Evolutionary conservation across 1,140 invertebrate species (phyloP).

Genomic region (Orius insidiosus): DNA sequence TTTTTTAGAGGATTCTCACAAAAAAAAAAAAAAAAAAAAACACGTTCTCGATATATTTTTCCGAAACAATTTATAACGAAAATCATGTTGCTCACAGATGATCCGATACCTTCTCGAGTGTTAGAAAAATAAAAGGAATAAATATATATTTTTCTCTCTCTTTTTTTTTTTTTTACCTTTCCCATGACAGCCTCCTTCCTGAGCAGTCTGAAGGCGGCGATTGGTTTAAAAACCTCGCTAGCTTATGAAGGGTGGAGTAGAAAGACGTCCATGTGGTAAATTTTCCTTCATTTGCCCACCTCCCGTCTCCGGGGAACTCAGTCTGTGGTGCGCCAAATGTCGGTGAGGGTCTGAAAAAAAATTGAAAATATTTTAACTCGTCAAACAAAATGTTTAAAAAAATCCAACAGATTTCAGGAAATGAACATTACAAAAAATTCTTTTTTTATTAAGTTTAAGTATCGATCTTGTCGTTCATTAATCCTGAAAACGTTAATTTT

Average conservation of each 20-base stretch:
- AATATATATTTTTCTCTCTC: neutral
- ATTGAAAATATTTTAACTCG: constrained; percentile 4
- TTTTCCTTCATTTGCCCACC: constrained; percentile 9
- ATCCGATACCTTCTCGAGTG: no score
- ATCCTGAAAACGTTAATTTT: no score
- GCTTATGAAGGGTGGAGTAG: constrained; percentile 38
- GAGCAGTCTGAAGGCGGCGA: constrained; percentile 23
- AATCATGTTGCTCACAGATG: no score
- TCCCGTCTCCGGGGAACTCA: constrained; percentile 20
- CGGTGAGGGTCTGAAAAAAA: constrained; percentile 18
- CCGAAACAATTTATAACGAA: no score
- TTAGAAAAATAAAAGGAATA: neutral
- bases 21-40: no score
- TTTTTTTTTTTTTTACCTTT: constrained; percentile 35
- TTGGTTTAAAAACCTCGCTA: constrained; percentile 50
- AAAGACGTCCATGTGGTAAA: constrained; percentile 12
- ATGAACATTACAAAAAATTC: neutral
- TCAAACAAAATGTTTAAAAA: neutral
- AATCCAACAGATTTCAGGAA: neutral
- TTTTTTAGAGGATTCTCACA: no score
- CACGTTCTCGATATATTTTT: no score
- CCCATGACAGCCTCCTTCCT: constrained; percentile 53
- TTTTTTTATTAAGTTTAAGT: neutral
- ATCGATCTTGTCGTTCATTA: no score
- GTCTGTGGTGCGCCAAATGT: constrained; percentile 20